Evolutionary conservation across 2,797 vertebrate species (phyloP).

Genomic region (Sebastes matsubarae): DNA sequence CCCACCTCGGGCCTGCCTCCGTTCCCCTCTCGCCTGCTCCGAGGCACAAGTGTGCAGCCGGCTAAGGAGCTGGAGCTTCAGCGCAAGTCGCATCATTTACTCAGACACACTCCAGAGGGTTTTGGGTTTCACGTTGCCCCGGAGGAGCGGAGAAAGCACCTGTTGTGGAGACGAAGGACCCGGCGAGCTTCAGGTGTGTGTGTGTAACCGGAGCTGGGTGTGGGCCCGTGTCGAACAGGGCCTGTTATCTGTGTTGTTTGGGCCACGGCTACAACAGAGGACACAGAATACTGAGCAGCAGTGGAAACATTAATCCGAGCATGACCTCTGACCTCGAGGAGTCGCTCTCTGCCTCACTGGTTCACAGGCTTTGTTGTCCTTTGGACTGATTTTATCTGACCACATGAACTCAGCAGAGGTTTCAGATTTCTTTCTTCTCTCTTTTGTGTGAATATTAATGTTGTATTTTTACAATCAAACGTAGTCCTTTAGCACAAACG

Average conservation of each 20-base stretch:
- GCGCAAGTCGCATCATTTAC: conserved; percentile 46
- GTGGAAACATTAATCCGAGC: conserved; percentile 68
- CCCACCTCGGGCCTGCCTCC: conserved; percentile 22
- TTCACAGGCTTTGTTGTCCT: conserved; percentile 50
- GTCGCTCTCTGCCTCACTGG: conserved; percentile 33
- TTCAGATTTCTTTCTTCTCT: not conserved
- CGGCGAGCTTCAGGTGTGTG: conserved; percentile 52
- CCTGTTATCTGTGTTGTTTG: conserved; percentile 65
- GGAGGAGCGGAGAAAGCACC: conserved; percentile 68
- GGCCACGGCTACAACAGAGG: conserved; percentile 55
- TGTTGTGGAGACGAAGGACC: conserved; percentile 46
- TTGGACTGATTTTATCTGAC: conserved; percentile 59
- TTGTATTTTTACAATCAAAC: conserved; percentile 19
- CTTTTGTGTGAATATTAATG: not conserved
- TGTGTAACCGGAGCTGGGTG: conserved; percentile 70
- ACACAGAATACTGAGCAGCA: conserved; percentile 63
- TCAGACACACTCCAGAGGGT: conserved; percentile 70
- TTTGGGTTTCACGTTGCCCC: conserved; percentile 69
- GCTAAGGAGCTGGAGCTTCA: conserved; percentile 1
- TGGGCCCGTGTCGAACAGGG: conserved; percentile 54
- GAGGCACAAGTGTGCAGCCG: not conserved
- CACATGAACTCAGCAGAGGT: conserved; percentile 14
- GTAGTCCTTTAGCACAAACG: not conserved
- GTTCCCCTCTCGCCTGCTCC: not conserved
- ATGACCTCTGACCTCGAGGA: conserved; percentile 63